Base-by-base conservation (phyloP, 2,113 vertebrate genomes). In the Australoheros scitulus region DNA sequence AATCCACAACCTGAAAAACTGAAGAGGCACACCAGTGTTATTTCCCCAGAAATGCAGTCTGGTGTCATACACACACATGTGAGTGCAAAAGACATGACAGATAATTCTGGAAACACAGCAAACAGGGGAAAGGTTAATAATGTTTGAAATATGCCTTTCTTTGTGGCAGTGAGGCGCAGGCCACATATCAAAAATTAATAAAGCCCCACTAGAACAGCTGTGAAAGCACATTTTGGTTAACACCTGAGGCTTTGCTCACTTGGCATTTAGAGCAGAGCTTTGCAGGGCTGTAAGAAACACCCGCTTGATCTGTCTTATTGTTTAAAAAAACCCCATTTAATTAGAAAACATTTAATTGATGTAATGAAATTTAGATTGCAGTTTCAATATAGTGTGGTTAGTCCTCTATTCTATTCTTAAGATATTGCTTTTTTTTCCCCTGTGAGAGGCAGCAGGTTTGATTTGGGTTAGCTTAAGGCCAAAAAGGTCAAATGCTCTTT, bases 171-270 rank as follows among this genome's bases (percentile, higher is more conserved):
- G 52, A 47, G 34, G 36, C 61, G 72, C 43, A 11, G n/a, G 15
- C 32, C 11, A 26, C 56, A 61, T 83, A 58, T 84, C 26, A 72
- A 65, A 72, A 74, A 61, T 72, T 50, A 77, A 41, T 82, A 80
- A 57, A 78, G 77, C 56, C 6, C 11, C 50, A 26, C 7, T 55
- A 59, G 63, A 84, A 24, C 61, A 80, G 88, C 84, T 82, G 76
- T 63, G 61, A 38, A 64, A 81, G 65, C 77, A 74, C 47, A 60
- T 85, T 86, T 72, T 55, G 26, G 68, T n/a, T 29, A 32, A 47
- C 68, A 72, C 47, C 68, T 55, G 68, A 32, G 47, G 11, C 68
- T 55, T 55, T 72, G n/a, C 18, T 72, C 47, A 55, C 65, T 32
- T 70, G 65, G 47, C 68, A 72, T 72, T 72, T 55, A 72, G 50